Evolutionary conservation across 2,888 invertebrate species (phyloP).

Genomic region (Eutolmus rufibarbis): DNA sequence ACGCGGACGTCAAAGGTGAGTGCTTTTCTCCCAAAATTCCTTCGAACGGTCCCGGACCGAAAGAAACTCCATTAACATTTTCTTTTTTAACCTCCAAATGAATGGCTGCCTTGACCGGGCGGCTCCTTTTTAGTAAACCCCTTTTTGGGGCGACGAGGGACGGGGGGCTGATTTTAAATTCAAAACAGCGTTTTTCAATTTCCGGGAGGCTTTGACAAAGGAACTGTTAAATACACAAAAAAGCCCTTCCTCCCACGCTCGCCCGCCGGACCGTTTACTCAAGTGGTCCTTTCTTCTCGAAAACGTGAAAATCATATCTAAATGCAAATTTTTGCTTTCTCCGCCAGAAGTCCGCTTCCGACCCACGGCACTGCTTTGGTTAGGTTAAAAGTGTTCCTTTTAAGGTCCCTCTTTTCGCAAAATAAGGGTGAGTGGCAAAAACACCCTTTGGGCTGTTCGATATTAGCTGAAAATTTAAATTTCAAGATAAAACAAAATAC

Average conservation of each 20-base stretch:
- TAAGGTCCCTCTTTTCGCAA: not conserved
- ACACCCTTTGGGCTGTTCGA: not conserved
- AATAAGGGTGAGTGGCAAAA: not conserved
- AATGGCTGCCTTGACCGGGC: not conserved
- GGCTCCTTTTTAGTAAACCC: not conserved
- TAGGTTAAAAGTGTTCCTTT: not conserved
- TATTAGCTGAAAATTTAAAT: not conserved
- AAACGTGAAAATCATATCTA: slow-evolving; percentile 41
- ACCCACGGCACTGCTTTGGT: not conserved
- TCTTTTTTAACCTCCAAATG: not conserved
- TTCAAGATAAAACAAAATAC: not conserved
- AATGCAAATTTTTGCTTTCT: slow-evolving; percentile 42
- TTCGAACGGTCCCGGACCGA: not conserved
- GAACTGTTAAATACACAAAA: slow-evolving; percentile 29
- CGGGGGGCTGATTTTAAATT: slow-evolving; percentile 44
- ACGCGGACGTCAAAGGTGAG: slow-evolving; percentile 36
- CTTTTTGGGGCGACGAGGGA: not conserved
- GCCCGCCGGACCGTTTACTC: not conserved
- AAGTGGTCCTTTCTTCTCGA: not conserved
- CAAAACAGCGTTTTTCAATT: slow-evolving; percentile 49
- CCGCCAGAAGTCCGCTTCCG: slow-evolving; percentile 19
- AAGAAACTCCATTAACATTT: not conserved
- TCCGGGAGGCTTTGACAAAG: slow-evolving; percentile 39
- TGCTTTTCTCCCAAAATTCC: not conserved
- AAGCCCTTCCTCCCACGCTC: not conserved